A percentile compares a stretch with the other conserved stretches of the same genome.
phyloP scores from a whole-genome alignment of 2,888 invertebrate genomes.

The Alcis repandata region DNA sequence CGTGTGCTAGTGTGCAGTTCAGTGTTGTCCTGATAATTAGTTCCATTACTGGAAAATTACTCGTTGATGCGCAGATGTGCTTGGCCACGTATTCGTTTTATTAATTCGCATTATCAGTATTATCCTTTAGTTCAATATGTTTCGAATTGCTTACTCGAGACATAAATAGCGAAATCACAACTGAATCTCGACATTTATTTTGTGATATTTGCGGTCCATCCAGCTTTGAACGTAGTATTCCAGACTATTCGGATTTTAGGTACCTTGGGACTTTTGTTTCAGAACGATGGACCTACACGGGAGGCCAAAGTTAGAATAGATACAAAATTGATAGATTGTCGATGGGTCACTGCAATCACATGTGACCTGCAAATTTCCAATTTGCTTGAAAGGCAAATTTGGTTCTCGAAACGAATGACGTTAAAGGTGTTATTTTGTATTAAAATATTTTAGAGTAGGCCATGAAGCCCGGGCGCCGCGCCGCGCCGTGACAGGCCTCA shows the following conservation, averaged over 20 bases:
- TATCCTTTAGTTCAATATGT: not conserved
- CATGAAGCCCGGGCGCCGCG: not conserved
- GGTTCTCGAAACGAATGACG: not conserved
- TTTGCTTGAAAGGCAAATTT: not conserved
- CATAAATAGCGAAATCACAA: no score
- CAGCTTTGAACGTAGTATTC: not conserved
- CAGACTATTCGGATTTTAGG: no score
- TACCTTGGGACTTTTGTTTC: no score
- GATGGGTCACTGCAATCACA: no score
- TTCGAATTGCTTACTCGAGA: no score
- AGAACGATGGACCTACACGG: no score
- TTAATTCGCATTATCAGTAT: not conserved
- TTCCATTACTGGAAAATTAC: constrained; percentile 4
- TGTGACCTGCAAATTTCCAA: no score
- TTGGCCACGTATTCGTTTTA: constrained; percentile 47
- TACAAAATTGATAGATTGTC: no score
- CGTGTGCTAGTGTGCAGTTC: not conserved
- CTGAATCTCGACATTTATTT: not conserved
- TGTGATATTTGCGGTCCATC: not conserved
- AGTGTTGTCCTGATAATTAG: not conserved
- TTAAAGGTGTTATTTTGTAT: not conserved
- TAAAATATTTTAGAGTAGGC: not conserved
- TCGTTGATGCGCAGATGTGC: constrained; percentile 45
- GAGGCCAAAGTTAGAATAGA: no score
- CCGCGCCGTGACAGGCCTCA: constrained; percentile 48